Evolutionary conservation across 2,113 vertebrate genomes (phyloP).

Genomic region (Rattus norvegicus): DNA sequence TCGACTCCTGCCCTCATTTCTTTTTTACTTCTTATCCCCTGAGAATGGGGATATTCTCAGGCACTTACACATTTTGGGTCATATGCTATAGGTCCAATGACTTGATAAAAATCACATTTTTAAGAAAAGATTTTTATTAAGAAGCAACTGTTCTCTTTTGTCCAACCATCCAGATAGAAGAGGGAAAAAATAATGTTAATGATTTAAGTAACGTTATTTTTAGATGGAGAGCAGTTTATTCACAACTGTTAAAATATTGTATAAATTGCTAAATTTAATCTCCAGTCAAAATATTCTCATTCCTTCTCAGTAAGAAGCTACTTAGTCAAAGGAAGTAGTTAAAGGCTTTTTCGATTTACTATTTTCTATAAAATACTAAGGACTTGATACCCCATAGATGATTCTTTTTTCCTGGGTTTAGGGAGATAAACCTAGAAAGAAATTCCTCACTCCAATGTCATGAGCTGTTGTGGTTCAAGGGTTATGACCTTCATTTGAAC

Average conservation of each 20-base stretch:
- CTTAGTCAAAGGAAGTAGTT: neutral
- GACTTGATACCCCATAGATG: constrained; percentile 31
- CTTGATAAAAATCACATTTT: neutral
- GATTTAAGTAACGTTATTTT: neutral
- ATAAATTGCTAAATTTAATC: neutral
- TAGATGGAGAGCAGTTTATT: neutral
- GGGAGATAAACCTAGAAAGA: constrained; percentile 11
- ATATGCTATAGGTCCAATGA: neutral
- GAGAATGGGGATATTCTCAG: too few relatives aligned
- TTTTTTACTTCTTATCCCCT: neutral
- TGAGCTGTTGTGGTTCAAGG: constrained; percentile 10
- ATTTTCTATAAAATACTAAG: constrained; percentile 50
- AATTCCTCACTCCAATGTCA: constrained; percentile 57
- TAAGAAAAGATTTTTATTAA: neutral
- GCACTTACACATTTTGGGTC: fast-evolving
- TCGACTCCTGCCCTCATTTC: fast-evolving
- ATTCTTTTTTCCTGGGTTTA: constrained; percentile 58
- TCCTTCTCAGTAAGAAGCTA: neutral
- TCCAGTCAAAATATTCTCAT: neutral
- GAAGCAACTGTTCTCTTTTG: neutral
- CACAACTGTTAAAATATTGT: neutral
- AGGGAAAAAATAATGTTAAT: neutral
- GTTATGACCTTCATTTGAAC: constrained; percentile 53
- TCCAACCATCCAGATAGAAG: neutral
- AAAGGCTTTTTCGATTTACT: neutral